Conservation (phyloP, 1,140 invertebrate species). For the Tetragnatha versicolor region DNA sequence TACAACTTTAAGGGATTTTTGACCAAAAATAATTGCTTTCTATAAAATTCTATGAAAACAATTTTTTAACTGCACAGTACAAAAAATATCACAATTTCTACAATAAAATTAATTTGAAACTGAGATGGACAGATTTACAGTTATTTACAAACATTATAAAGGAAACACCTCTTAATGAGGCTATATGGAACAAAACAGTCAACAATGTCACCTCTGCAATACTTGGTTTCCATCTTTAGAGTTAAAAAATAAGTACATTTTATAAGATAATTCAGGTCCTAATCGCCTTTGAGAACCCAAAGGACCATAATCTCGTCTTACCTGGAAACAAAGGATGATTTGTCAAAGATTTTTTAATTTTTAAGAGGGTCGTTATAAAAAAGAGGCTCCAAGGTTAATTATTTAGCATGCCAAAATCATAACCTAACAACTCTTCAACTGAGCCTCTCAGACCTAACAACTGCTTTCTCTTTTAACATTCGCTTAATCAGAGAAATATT, state of each 20-base stretch:
- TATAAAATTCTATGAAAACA: too few species aligned
- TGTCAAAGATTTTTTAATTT: background rate
- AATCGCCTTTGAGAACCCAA: slow-evolving; percentile 32
- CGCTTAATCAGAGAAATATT: background rate
- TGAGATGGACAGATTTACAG: too few species aligned
- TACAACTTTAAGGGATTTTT: too few species aligned
- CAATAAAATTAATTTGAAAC: too few species aligned
- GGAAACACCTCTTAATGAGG: background rate
- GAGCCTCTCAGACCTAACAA: background rate
- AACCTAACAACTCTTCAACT: background rate
- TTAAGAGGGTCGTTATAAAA: background rate
- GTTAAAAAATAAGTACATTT: slow-evolving; percentile 31
- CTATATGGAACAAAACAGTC: too few species aligned
- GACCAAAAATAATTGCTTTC: too few species aligned
- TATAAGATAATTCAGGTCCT: slow-evolving; percentile 41
- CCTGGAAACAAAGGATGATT: background rate
- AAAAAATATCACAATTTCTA: too few species aligned
- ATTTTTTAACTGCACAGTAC: too few species aligned
- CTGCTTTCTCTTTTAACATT: background rate
- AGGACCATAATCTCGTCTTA: slow-evolving; percentile 38
- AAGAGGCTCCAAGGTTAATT: background rate
- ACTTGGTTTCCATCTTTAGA: slow-evolving; percentile 33
- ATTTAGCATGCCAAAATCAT: background rate
- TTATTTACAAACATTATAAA: too few species aligned
- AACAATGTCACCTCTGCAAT: slow-evolving; percentile 9